Base-by-base conservation (phyloP, 2,113 vertebrate species). In the Sciurus niger region DNA sequence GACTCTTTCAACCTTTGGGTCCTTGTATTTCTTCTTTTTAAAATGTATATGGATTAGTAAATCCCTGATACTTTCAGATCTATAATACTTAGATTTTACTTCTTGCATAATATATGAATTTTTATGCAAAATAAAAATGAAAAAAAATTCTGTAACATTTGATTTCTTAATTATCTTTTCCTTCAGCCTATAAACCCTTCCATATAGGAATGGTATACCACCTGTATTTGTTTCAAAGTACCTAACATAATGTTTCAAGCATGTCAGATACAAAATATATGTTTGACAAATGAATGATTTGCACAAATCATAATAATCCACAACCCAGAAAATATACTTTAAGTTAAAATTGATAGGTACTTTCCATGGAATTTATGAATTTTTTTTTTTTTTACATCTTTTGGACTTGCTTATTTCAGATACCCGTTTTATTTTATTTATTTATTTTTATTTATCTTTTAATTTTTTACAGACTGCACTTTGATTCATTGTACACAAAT, bases 121-220 rank as follows among this genome's bases (percentile, higher is more conserved):
- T 46, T 67, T 14, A 37, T 72, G 18, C 25, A 87, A 79, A 77
- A 11, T n/a, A 84, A 89, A 84, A 65, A 40, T 6, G 1, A 9
- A 78, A 73, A 73, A 8, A 25, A 53, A 40, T 73, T 8, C 11
- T 86, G 0, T 84, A 53, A 76, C 63, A 14, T 55, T 84, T 92
- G 6, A 16, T 92, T 86, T 73, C 11, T 65, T 37, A 13, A 32
- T 82, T 89, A 94, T 84, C 6, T 82, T 58, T 89, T 37, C 32
- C 14, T 70, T 13, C 1, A 65, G 1, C 30, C 11, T 40, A 0
- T 77, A 17, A 88, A 51, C 1, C 0, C 7, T 92, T 55, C 77
- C 72, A 51, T 8, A 58, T 4, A 63, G 14, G 25, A 28, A 1
- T 28, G 0, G 1, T 51, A 25, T 53, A 0, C 7, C 43, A 67